Conservation (phyloP, 2,797 vertebrate species). For the Coilia nasus region DNA sequence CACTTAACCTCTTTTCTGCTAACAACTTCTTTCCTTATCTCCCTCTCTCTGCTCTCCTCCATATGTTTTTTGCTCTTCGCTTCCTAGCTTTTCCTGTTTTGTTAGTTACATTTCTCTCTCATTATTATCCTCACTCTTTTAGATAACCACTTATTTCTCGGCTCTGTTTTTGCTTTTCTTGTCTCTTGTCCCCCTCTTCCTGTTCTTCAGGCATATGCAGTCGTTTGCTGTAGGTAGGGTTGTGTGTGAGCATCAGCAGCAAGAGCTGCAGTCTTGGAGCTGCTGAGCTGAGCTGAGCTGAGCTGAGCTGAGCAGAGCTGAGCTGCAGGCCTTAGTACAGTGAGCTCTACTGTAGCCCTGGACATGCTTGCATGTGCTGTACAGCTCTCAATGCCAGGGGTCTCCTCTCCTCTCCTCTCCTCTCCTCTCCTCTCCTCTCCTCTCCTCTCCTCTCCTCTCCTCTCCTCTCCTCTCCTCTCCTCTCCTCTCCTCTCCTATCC, state of each 20-base stretch:
- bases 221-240: constrained; percentile 36
- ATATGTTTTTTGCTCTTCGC: constrained; percentile 50
- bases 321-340: neutral
- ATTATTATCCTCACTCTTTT: constrained; percentile 46
- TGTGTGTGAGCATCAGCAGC: neutral
- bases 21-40: constrained; percentile 51
- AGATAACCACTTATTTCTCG: constrained; percentile 57
- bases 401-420: neutral
- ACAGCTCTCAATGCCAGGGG: neutral
- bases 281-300: neutral
- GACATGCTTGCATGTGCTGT: constrained; percentile 23
- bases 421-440: neutral
- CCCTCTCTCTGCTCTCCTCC: constrained; percentile 39
- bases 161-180: constrained; percentile 56
- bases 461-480: neutral
- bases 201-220: constrained; percentile 23
- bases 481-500: neutral
- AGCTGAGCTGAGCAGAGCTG: no score
- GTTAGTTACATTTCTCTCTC: neutral
- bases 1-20: neutral
- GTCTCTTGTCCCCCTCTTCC: constrained; percentile 44
- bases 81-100: constrained; percentile 41
- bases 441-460: neutral
- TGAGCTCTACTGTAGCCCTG: neutral
- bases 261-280: constrained; percentile 21